Base-by-base conservation (phyloP, 1,140 invertebrate genomes). In the Lasaia peninsularis region DNA sequence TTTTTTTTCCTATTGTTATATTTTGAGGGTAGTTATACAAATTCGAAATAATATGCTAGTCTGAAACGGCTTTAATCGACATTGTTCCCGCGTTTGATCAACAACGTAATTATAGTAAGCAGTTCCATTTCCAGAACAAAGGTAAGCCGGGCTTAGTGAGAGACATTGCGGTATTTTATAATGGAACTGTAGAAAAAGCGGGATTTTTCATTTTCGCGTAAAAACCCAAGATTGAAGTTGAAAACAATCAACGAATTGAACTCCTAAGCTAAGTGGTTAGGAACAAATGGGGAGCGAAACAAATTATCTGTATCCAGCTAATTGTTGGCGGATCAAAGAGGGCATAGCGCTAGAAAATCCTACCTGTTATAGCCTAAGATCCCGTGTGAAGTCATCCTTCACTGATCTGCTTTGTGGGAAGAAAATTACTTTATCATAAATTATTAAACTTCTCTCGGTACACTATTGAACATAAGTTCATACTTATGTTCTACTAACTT, bases 271-370 rank as follows among this genome's bases (percentile, higher is more conserved):
- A 76, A 77, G 74, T 77, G 72, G 73, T 64, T 62, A 63, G 61
- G 52, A 68, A 65, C 67, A 76, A 78, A 80, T 69, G 69, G 65
- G 60, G 71, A 76, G 78, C 75, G 75, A 81, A 86, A 82, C 75
- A 85, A 87, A 86, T 86, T 83, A 86, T 80, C 72, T 80, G 68
- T 75, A 74, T 70, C 71, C 58, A 65, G 75, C 82, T 87, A 86
- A 87, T 87, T 87, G 80, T 78, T 74, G 73, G 62, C 64, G 75
- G 79, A 86, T 86, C 80, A 87, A 84, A 84, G 73, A 50, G 69
- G 67, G 63, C 53, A 20, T 20, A 48, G 65, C 60, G 75, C 67
- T 76, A 75, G 71, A 74, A 87, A 87, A 87, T 86, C 82, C 81
- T 70, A 65, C 67, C 71, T 67, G 73, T 68, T 69, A 65, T 75